Conservation (phyloP, 1,140 invertebrate genomes). For the Drosophila eugracilis region DNA sequence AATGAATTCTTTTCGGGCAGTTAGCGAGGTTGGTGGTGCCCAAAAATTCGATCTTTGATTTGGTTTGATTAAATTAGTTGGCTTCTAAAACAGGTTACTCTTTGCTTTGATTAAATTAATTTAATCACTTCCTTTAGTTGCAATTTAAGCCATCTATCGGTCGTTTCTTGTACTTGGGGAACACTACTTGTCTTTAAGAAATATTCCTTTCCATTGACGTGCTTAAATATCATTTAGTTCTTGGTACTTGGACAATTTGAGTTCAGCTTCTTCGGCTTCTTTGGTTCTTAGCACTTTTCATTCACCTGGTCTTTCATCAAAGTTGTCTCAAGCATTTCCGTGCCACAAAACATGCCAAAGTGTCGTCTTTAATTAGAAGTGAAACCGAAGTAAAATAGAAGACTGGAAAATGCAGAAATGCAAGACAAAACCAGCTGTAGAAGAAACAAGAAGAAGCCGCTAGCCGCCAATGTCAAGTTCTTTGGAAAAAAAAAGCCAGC, state of each 20-base stretch:
- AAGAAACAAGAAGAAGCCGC: slow-evolving; percentile 24
- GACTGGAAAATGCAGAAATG: slow-evolving; percentile 21
- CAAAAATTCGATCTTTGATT: not conserved
- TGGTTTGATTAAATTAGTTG: not conserved
- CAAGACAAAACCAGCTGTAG: slow-evolving; percentile 28
- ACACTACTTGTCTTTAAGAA: too few species aligned
- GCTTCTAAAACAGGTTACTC: too few species aligned
- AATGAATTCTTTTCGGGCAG: slow-evolving; percentile 8
- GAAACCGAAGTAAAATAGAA: slow-evolving; percentile 50
- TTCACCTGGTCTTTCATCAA: slow-evolving; percentile 41
- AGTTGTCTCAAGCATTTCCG: slow-evolving; percentile 63
- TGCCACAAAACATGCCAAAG: slow-evolving; percentile 73
- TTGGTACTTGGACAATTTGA: slow-evolving; percentile 27
- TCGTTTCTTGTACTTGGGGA: too few species aligned
- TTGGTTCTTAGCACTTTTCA: slow-evolving; percentile 5
- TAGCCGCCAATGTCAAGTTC: slow-evolving; percentile 57
- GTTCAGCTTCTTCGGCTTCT: slow-evolving; percentile 8
- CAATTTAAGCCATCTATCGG: not conserved
- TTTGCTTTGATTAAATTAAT: not conserved
- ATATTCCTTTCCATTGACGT: not conserved
- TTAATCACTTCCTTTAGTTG: slow-evolving; percentile 4
- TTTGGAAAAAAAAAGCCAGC: too few species aligned
- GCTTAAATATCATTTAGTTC: slow-evolving; percentile 39
- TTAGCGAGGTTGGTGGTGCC: slow-evolving; percentile 1
- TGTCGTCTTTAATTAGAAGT: slow-evolving; percentile 80